Evolutionary conservation across 2,113 vertebrate genomes (phyloP), one percentile per base, ranked within the genome.

Genomic region (Centropristis striata): DNA sequence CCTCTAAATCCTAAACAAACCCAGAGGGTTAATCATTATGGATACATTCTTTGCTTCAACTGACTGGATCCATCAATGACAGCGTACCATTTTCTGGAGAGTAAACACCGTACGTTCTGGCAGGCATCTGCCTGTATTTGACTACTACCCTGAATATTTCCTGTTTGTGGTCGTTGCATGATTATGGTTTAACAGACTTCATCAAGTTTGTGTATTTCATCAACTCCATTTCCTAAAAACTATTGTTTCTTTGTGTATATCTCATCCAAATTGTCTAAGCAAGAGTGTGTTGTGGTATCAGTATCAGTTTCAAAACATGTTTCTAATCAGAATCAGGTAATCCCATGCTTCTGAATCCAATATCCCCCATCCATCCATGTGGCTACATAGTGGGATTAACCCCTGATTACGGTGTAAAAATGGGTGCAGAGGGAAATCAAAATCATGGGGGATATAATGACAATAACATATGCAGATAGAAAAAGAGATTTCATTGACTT

Each of bases 381-480:
- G 86, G 47, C 61, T 71, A 28, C 59, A 71, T 81, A 78, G 81
- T 63, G 4, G 68, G 81, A 91, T 90, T 88, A 75, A 83, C 39
- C 60, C 47, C 18, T 63, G 44, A 79, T 42, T 21, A 54, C 37
- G 39, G 13, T 4, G 20, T n/a, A n/a, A n/a, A 6, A 27, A 60
- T 28, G n/a, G n/a, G n/a, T n/a, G n/a, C n/a, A 20, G 1, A 13
- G 28, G 21, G 36, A 10, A 9, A 37, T 16, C 4, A 41, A 49
- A 60, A 10, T 23, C 3, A 42, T 32, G 20, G 12, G 23, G 41
- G 44, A 32, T 27, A n/a, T 13, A 59, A n/a, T 16, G 4, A 73
- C 25, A 42, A 15, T 7, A 41, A 64, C 3, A 69, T 14, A 55
- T 1, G 21, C 15, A 75, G 4, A 46, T 2, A 53, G 25, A 69